phyloP scores from a whole-genome alignment of 1,140 invertebrate genomes.

The Caenorhabditis brenneri region DNA sequence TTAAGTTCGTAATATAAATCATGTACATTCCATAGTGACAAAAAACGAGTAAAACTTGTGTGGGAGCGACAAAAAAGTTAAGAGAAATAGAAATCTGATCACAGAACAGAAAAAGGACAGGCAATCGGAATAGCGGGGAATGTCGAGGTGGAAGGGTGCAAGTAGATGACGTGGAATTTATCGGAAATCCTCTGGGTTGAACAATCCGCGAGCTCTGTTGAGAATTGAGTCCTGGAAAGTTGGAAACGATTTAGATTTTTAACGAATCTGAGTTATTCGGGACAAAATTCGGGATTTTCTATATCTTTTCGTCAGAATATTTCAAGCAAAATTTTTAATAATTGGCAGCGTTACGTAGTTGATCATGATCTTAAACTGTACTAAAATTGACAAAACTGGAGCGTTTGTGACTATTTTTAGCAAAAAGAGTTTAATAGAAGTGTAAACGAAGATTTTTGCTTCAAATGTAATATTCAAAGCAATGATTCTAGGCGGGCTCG shows the following conservation, averaged over 20 bases:
- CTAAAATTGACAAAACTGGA: too few species aligned
- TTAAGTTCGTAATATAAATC: slow-evolving; percentile 3
- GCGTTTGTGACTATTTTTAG: too few species aligned
- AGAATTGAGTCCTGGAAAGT: slow-evolving; percentile 68
- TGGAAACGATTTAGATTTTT: neutral
- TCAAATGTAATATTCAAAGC: too few species aligned
- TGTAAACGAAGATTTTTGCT: too few species aligned
- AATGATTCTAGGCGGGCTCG: too few species aligned
- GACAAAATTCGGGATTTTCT: neutral
- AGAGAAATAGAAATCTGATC: neutral
- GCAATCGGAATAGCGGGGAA: neutral
- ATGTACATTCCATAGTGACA: neutral
- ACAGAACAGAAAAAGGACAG: neutral
- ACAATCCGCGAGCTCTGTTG: slow-evolving; percentile 68
- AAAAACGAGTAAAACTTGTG: neutral
- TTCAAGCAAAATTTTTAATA: neutral
- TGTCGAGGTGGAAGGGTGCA: neutral
- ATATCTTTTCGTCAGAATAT: neutral
- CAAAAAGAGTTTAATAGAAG: too few species aligned
- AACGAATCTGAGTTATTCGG: neutral
- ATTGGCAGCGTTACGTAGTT: neutral
- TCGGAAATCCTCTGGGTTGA: slow-evolving; percentile 69
- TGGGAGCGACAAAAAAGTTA: too few species aligned
- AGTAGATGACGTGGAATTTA: neutral
- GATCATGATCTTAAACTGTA: too few species aligned